Percentiles rank a stretch among this genome's conserved stretches.
Evolutionary conservation across 2,888 invertebrate genomes (phyloP).

Genomic region (Chymomyza caudatula): DNA sequence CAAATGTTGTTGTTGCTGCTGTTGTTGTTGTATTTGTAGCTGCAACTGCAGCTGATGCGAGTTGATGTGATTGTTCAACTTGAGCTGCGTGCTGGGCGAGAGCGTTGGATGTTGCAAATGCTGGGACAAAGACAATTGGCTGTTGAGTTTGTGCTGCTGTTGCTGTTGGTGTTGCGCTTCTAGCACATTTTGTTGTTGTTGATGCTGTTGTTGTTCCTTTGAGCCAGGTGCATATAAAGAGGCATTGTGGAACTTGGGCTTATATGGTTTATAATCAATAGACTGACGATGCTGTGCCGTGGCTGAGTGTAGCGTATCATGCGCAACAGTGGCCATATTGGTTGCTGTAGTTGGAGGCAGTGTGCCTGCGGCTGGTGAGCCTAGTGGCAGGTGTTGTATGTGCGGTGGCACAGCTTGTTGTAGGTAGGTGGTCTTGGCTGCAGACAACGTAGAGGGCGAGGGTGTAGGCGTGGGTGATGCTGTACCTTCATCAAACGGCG

Average conservation of each 20-base stretch:
- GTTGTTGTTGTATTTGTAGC: constrained; percentile 64
- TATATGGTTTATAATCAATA: constrained; percentile 82
- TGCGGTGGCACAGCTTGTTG: constrained; percentile 61
- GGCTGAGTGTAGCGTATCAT: constrained; percentile 42
- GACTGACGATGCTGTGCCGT: constrained; percentile 74
- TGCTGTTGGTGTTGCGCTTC: constrained; percentile 21
- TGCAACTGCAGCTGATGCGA: constrained; percentile 71
- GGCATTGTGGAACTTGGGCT: constrained; percentile 87
- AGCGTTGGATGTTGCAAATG: constrained; percentile 60
- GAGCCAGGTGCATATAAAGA: constrained; percentile 78
- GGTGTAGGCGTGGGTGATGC: constrained; percentile 57
- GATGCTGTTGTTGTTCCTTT: constrained; percentile 45
- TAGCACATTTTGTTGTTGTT: constrained; percentile 30
- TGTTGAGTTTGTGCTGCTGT: constrained; percentile 31
- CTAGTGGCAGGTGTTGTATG: constrained; percentile 68
- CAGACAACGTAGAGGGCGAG: constrained; percentile 63
- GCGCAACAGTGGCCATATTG: constrained; percentile 10
- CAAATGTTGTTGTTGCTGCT: constrained; percentile 40
- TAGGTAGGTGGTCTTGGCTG: constrained; percentile 63
- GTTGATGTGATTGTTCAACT: constrained; percentile 74
- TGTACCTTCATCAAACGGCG: constrained; percentile 76
- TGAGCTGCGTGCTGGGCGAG: constrained; percentile 74
- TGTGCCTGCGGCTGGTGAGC: constrained; percentile 73
- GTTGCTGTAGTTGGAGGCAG: constrained; percentile 59
- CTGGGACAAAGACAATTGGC: constrained; percentile 27